Evolutionary conservation across 2,113 vertebrate genomes (phyloP).

Genomic region (Trichomycterus rosablanca): DNA sequence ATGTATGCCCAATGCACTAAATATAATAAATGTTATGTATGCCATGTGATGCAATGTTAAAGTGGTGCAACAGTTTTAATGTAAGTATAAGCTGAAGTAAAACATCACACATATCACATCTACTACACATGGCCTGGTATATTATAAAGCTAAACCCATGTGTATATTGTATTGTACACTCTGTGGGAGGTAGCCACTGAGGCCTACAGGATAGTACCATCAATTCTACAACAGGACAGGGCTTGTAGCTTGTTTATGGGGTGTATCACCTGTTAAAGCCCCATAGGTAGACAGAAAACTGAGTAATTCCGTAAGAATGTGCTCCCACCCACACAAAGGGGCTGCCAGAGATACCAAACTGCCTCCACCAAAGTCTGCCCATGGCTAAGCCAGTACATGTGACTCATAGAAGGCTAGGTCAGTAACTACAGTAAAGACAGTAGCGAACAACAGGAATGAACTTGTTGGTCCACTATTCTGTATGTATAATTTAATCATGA

Average conservation of each 20-base stretch:
- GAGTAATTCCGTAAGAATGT: slow-evolving; percentile 45
- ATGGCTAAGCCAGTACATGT: slow-evolving; percentile 12
- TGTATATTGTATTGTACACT: slow-evolving; percentile 37
- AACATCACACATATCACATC: neutral
- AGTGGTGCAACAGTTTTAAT: no score
- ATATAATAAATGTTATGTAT: no score
- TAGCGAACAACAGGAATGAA: neutral
- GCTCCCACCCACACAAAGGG: slow-evolving; percentile 33
- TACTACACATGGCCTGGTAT: slow-evolving; percentile 5
- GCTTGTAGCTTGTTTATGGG: slow-evolving; percentile 37
- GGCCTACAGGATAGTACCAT: slow-evolving; percentile 30
- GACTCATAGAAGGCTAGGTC: slow-evolving; percentile 38
- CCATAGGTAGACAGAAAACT: slow-evolving; percentile 40
- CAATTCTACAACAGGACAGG: slow-evolving; percentile 37
- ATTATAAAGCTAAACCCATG: slow-evolving; percentile 20
- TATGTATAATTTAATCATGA: neutral
- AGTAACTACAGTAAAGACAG: no score
- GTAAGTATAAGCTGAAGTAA: no score
- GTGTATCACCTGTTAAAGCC: slow-evolving; percentile 29
- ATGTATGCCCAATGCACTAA: no score
- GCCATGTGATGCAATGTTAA: neutral
- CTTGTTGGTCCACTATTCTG: slow-evolving; percentile 2
- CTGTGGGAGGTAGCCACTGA: slow-evolving; percentile 23
- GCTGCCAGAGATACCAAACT: slow-evolving; percentile 29
- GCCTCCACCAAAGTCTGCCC: slow-evolving; percentile 28